Evolutionary conservation across 1,140 invertebrate genomes (phyloP).

Genomic region (Macrotrachela quadricornifera): DNA sequence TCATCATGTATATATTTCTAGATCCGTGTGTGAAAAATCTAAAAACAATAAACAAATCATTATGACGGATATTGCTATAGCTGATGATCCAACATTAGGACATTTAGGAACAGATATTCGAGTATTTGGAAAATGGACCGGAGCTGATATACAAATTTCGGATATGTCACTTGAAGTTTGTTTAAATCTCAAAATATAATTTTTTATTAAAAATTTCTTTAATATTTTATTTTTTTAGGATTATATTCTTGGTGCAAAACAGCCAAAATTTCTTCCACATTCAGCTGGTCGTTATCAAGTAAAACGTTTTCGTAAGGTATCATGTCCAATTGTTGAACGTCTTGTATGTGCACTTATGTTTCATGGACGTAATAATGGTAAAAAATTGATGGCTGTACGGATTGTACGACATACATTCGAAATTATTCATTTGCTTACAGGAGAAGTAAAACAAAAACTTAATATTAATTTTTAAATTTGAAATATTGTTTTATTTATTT

Average conservation of each 20-base stretch:
- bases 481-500: background rate
- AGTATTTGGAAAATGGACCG: slow-evolving; percentile 88
- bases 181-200: slow-evolving; percentile 7
- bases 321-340: slow-evolving; percentile 96
- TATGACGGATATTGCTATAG: too few relatives aligned
- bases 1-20: too few relatives aligned
- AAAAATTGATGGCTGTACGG: slow-evolving; percentile 95
- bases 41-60: too few relatives aligned
- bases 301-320: slow-evolving; percentile 92
- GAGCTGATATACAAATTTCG: slow-evolving; percentile 86
- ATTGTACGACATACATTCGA: slow-evolving; percentile 99
- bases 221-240: slow-evolving; percentile 43
- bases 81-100: too few relatives aligned
- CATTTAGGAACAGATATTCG: too few relatives aligned
- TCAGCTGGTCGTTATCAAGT: slow-evolving; percentile 92
- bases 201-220: background rate
- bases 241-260: slow-evolving; percentile 86
- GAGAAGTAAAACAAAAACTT: slow-evolving; percentile 48
- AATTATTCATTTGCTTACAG: slow-evolving; percentile 92
- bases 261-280: slow-evolving; percentile 87
- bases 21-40: too few relatives aligned
- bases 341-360: slow-evolving; percentile 96
- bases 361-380: slow-evolving; percentile 98
- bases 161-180: slow-evolving; percentile 81
- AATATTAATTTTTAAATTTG: background rate